These are phyloP conservation scores for Rhinichthys klamathensis DNA, from an alignment of 2,113 vertebrate species.

Conservation along the genomic window DNA sequence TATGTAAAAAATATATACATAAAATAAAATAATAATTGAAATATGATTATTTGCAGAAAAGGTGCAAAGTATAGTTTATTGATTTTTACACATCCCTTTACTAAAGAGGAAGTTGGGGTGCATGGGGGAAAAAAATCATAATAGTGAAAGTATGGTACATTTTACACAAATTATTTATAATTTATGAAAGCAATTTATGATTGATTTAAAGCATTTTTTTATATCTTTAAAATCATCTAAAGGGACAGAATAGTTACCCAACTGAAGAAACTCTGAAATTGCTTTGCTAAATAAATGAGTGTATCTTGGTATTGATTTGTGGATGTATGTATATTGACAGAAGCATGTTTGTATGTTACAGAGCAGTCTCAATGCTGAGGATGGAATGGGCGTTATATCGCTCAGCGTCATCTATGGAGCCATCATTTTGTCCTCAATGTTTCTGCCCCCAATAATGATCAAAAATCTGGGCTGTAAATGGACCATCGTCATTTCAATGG, in stretches of 20 bases:
- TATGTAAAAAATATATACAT: neutral
- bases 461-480: slow-evolving; percentile 93
- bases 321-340: neutral
- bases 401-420: slow-evolving; percentile 88
- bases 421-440: slow-evolving; percentile 91
- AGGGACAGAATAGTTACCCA: neutral
- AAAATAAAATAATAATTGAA: neutral
- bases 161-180: too few species aligned
- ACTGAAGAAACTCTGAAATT: too few species aligned
- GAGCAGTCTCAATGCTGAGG: slow-evolving; percentile 90
- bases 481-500: slow-evolving; percentile 89
- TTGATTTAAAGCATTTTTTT: neutral
- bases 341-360: slow-evolving; percentile 64
- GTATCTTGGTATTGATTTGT: neutral
- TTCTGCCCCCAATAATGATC: slow-evolving; percentile 91
- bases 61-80: too few species aligned
- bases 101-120: too few species aligned
- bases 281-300: too few species aligned
- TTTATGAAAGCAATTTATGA: neutral
- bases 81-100: too few species aligned
- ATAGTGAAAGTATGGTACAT: too few species aligned
- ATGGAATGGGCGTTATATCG: slow-evolving; percentile 87
- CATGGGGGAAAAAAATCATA: too few species aligned
- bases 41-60: too few species aligned
- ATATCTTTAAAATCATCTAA: neutral